phyloP scores from a whole-genome alignment of 2,888 invertebrate genomes.

The Eristalinus aeneus region DNA sequence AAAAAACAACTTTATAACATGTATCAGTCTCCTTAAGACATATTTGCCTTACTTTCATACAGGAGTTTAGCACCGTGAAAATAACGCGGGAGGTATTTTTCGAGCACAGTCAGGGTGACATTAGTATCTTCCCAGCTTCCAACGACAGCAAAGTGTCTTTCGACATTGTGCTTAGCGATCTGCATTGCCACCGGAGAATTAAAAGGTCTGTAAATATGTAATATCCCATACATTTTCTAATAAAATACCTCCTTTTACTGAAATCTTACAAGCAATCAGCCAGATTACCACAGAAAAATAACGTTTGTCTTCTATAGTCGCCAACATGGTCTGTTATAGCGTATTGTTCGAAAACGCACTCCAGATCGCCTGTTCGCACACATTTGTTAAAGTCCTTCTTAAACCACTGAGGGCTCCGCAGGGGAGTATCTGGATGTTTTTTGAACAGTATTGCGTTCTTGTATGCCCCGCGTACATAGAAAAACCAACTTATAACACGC shows the following conservation, averaged over 20 bases:
- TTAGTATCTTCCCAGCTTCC: slow-evolving; percentile 94
- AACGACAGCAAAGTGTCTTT: slow-evolving; percentile 92
- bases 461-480: slow-evolving; percentile 85
- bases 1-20: not conserved
- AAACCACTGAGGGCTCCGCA: slow-evolving; percentile 76
- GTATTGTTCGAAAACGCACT: slow-evolving; percentile 88
- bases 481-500: slow-evolving; percentile 94
- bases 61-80: slow-evolving; percentile 88
- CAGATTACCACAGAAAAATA: slow-evolving; percentile 94
- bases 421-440: slow-evolving; percentile 87
- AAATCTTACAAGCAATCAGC: slow-evolving; percentile 88
- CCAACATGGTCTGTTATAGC: slow-evolving; percentile 84
- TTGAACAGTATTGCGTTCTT: slow-evolving; percentile 85
- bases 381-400: slow-evolving; percentile 90
- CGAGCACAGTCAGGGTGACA: slow-evolving; percentile 90
- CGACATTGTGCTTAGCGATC: slow-evolving; percentile 91
- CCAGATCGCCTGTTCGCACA: slow-evolving; percentile 90
- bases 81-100: slow-evolving; percentile 91
- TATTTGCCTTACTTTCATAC: slow-evolving; percentile 86
- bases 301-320: slow-evolving; percentile 90
- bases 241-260: not conserved
- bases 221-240: not conserved
- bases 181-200: slow-evolving; percentile 90
- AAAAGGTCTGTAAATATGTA: slow-evolving; percentile 85
- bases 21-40: not conserved